phyloP scores from a whole-genome alignment of 2,888 invertebrate genomes.

The Xylophagus ater region DNA sequence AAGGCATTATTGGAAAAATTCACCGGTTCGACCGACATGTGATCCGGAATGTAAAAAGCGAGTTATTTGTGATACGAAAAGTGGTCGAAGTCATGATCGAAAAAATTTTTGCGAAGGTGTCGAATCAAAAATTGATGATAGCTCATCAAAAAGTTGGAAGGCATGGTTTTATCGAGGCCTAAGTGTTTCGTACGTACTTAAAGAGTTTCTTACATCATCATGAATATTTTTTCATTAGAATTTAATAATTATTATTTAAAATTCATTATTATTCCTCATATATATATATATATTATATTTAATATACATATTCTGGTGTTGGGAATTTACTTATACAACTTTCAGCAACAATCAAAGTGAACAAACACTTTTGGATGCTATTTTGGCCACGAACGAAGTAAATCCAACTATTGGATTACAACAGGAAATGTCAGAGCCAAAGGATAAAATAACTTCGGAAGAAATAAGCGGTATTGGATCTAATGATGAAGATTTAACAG shows the following conservation, averaged over 20 bases:
- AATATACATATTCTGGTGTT: background rate
- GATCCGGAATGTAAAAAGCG: conserved; percentile 78
- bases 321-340: conserved; percentile 3
- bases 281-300: no score
- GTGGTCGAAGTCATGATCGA: conserved; percentile 77
- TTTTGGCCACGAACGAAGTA: conserved; percentile 8
- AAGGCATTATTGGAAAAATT: conserved; percentile 84
- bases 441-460: conserved; percentile 1
- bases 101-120: conserved; percentile 71
- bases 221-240: no score
- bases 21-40: conserved; percentile 69
- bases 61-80: conserved; percentile 73
- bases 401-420: conserved; percentile 5
- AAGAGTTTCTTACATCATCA: conserved; percentile 14
- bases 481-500: background rate
- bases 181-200: conserved; percentile 69
- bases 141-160: conserved; percentile 66
- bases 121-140: conserved; percentile 71
- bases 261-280: no score
- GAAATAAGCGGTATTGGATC: background rate
- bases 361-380: conserved; percentile 9
- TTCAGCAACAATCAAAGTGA: conserved; percentile 8
- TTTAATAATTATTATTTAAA: no score
- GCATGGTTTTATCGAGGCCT: conserved; percentile 82
- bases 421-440: no score